Percentiles rank a stretch among this genome's conserved stretches.
phyloP scores from a whole-genome alignment of 2,113 vertebrate genomes.

The Lasiurus borealis region DNA sequence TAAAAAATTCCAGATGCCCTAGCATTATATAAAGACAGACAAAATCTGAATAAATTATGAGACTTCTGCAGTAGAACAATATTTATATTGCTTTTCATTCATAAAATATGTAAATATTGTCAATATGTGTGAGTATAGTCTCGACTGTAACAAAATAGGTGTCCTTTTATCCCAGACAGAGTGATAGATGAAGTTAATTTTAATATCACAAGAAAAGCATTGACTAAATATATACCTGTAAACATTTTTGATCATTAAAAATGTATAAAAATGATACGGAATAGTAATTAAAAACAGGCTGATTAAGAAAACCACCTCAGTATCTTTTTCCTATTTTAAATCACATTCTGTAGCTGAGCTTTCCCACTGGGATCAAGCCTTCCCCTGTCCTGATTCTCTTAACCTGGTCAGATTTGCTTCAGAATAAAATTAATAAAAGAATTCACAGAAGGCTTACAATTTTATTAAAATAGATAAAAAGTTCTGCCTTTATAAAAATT shows the following conservation, averaged over 20 bases:
- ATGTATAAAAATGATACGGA: background rate
- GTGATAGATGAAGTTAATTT: slow-evolving; percentile 41
- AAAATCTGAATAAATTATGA: slow-evolving; percentile 27
- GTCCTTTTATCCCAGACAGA: background rate
- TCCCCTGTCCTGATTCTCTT: slow-evolving; percentile 71
- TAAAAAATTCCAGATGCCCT: slow-evolving; percentile 43
- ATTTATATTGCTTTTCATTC: slow-evolving; percentile 44
- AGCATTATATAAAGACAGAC: background rate
- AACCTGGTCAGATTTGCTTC: slow-evolving; percentile 74
- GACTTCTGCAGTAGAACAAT: slow-evolving; percentile 23
- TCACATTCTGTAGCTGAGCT: slow-evolving; percentile 30
- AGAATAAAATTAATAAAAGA: slow-evolving; percentile 78
- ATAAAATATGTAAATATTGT: slow-evolving; percentile 36
- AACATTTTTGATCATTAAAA: background rate
- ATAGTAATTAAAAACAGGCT: background rate
- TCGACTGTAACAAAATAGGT: slow-evolving; percentile 55
- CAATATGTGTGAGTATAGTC: background rate
- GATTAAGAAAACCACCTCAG: background rate
- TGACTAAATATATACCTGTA: slow-evolving; percentile 34
- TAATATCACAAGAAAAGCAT: slow-evolving; percentile 53
- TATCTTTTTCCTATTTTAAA: slow-evolving; percentile 57
- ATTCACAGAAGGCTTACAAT: slow-evolving; percentile 72
- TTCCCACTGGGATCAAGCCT: slow-evolving; percentile 47
- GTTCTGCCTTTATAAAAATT: slow-evolving; percentile 72
- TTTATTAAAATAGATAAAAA: slow-evolving; percentile 80